Percentiles rank a stretch among this genome's conserved stretches.
phyloP scores from a whole-genome alignment of 2,113 vertebrate genomes.

The Cairina moschata region DNA sequence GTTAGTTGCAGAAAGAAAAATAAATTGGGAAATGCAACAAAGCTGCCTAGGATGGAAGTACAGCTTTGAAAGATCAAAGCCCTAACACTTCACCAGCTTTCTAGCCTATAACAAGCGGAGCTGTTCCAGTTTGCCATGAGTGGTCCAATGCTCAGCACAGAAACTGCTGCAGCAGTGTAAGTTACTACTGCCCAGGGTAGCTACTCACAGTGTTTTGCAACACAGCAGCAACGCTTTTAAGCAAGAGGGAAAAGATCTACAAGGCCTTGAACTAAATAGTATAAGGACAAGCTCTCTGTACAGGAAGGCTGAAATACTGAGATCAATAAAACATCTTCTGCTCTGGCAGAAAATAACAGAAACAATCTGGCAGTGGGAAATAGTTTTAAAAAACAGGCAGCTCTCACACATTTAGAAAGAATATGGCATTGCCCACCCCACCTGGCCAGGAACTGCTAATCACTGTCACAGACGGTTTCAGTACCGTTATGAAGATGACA shows the following conservation, averaged over 20 bases:
- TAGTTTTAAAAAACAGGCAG: background rate
- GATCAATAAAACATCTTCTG: background rate
- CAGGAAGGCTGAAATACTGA: background rate
- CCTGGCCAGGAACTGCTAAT: background rate
- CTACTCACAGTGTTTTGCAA: background rate
- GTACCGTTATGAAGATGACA: background rate
- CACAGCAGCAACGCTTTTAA: background rate
- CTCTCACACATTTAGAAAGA: background rate
- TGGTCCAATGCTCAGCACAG: background rate
- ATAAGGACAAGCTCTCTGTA: background rate
- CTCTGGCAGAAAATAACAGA: background rate
- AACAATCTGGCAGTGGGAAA: background rate
- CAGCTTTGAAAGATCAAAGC: background rate
- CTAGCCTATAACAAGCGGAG: background rate
- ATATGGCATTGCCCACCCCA: background rate
- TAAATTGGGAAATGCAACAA: background rate
- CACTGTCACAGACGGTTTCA: background rate
- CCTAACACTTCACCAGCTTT: background rate
- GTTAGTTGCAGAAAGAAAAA: background rate
- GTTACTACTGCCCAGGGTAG: background rate
- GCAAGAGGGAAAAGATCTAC: background rate
- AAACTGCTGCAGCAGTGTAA: background rate
- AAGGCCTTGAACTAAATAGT: background rate
- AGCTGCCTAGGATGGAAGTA: background rate
- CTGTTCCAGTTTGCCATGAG: background rate